Evolutionary conservation across 2,113 vertebrate species (phyloP), one percentile per base, ranked within the genome.

Genomic region (Ceyx margarethae): DNA sequence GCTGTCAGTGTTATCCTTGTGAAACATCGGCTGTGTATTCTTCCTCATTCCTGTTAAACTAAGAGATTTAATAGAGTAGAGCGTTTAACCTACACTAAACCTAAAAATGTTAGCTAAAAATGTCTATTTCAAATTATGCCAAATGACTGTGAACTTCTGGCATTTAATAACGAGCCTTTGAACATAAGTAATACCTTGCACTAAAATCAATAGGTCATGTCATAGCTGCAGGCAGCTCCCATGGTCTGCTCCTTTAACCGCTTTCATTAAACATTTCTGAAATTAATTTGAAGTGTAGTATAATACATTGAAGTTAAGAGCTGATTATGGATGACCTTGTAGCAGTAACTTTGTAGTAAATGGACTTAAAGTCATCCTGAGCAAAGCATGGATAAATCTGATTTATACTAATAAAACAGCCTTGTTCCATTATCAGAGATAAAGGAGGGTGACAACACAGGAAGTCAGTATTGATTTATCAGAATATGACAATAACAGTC

Each of bases 261-360:
- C 85, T 58, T 85, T 95, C 9, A 89, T 94, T 95, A 93, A 86
- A 80, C 9, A 45, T 83, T 87, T 93, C 67, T 81, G 62, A 89
- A 93, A 74, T 93, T 62, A 60, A 35, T 89, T 86, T 72, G 72
- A 95, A 92, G 61, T 87, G 65, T 88, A 53, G 89, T 85, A 69
- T 81, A 86, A 88, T 83, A 33, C 71, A 37, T 81, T 87, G 57
- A 94, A 83, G 50, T 61, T 89, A 92, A 91, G 43, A 66, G 5
- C 53, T 91, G 84, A 58, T 89, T 91, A 68, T 78, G 46, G 74
- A 58, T 80, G 46, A 75, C 61, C 71, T 94, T 86, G 42, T 90
- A 60, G 33, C 21, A 48, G 31, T 72, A 61, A 75, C 81, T 86
- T 77, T 9, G 8, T 90, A 82, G 25, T 60, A 81, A 88, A 64